Evolutionary conservation across 2,797 vertebrate genomes (phyloP), one percentile per base, ranked within the genome.

Genomic region (Ciconia nigra): DNA sequence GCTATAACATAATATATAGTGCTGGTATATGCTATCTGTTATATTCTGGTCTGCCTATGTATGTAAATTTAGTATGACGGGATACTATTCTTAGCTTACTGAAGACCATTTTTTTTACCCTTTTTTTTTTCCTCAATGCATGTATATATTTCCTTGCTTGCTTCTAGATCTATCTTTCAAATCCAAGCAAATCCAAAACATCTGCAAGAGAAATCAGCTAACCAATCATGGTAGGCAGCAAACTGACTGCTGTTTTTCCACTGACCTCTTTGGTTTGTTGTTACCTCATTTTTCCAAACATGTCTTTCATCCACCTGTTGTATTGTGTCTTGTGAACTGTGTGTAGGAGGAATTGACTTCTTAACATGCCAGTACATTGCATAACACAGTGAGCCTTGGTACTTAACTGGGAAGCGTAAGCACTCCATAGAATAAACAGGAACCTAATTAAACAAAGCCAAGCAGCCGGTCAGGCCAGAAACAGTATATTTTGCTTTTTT

Each of bases 271-370:
- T 69, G 72, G 41, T 78, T 88, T 87, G 66, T 62, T 93, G 85
- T 89, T 88, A 71, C 85, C 51, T 93, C 83, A 29, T 88, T 93
- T 96, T 96, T 97, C 94, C 96, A 95, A 88, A 25, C 44, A 18
- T 15, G 20, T 87, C 81, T 79, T 82, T 59, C 57, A 47, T 91
- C 62, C 96, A 97, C 96, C 94, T 96, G 94, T 88, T 93, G 61
- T 31, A 78, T 28, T 90, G 80, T 79, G 85, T 31, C 65, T 44
- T 84, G 77, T 58, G 80, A 87, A 29, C 83, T 35, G 18, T 14
- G 61, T 78, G 95, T 86, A 33, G 96, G 96, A 95, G 90, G 87
- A 78, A 54, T 4, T 4, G 20, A 63, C 87, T 82, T 85, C 1
- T 4, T 57, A 76, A 62, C 10, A 1, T 47, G 70, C 28, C 77